Evolutionary conservation across 2,797 vertebrate species (phyloP).

Genomic region (Rhinoraja longicauda): DNA sequence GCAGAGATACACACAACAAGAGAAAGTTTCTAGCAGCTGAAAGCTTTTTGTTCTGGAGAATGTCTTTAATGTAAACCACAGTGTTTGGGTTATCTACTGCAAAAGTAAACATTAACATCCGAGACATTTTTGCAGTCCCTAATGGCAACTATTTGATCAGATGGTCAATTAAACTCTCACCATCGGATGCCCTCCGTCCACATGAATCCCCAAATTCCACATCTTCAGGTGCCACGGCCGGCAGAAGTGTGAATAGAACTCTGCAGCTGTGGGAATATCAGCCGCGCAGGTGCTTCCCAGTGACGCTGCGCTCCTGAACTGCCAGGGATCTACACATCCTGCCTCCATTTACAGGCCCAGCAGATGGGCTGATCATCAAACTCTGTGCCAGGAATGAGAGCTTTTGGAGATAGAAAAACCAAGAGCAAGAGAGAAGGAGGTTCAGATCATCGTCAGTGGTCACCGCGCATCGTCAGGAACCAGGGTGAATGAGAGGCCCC

Average conservation of each 20-base stretch:
- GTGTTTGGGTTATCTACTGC: neutral
- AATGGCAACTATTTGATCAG: neutral
- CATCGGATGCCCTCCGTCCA: neutral
- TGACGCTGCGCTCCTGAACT: no score
- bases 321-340: neutral
- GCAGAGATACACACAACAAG: neutral
- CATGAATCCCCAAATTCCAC: neutral
- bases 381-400: neutral
- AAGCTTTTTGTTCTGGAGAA: neutral
- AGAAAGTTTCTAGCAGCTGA: neutral
- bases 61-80: neutral
- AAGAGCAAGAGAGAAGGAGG: neutral
- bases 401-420: no score
- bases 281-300: neutral
- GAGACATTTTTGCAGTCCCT: neutral
- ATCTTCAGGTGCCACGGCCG: neutral
- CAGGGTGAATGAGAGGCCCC: neutral
- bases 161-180: neutral
- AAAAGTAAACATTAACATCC: neutral
- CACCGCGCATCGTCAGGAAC: no score
- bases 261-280: no score
- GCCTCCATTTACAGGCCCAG: no score
- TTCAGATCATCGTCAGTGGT: neutral
- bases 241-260: neutral
- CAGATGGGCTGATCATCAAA: constrained; percentile 11